Base-by-base conservation (phyloP, 2,113 vertebrate species). In the Smithornis capensis region DNA sequence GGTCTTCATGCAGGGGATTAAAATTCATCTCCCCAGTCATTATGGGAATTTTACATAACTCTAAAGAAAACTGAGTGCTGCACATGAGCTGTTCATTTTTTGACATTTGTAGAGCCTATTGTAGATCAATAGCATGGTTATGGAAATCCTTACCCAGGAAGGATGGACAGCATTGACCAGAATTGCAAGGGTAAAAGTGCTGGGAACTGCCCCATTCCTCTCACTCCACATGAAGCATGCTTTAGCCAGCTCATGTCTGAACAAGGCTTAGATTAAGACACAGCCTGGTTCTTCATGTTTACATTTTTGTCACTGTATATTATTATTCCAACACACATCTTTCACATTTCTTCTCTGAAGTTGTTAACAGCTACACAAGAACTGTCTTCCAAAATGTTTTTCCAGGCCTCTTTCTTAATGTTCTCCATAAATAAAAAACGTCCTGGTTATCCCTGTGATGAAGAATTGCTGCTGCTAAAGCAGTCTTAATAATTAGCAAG, bases 321-420 rank as follows among this genome's bases (percentile, higher is more conserved):
- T 83, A 53, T 92, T 87, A 67, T 63, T 38, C 52, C 62, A 80
- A 22, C 56, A 33, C 21, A 3, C 65, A 78, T 63, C 52, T 92
- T 89, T 22, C 63, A 33, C 11, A 0, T 77, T 89, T 92, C 64
- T 92, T 84, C 64, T 75, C 38, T 84, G 78, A 87, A 75, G 44
- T 21, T 84, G 42, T 73, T 84, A 91, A 69, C 40, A 92, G 73
- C 89, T 83, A 63, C 69, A 55, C 56, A 89, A 81, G 92, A 92
- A 69, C 59, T 27, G 29, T 47, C 71, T 68, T 76, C 71, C 53
- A n/a, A 90, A 92, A 65, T 89, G 42, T 53, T 80, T 64, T 69
- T 83, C 53, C 24, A 50, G 70, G 63, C 28, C 37, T 56, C 23
- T 82, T 83, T 50, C n/a, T 71, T 71, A 42, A 49, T 63, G 60